Base-by-base conservation (phyloP, 2,113 vertebrate genomes). In the Uria lomvia region DNA sequence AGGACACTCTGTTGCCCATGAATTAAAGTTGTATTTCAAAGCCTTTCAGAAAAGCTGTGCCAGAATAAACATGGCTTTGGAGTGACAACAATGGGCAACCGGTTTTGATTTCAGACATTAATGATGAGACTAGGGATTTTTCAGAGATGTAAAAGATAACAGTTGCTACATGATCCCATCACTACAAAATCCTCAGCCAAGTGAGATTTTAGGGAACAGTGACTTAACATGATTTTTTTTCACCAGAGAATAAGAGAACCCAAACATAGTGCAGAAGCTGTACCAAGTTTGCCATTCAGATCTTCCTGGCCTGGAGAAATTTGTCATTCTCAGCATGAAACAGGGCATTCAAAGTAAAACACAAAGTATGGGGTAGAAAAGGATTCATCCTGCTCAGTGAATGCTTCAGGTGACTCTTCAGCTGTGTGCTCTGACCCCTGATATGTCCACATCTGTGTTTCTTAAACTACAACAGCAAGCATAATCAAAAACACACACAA, bases 11-110 rank as follows among this genome's bases (percentile, higher is more conserved):
- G 34, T 11, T 76, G 81, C 22, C 66, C 4, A 1, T 78, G 42
- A 90, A 73, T 55, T 94, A 62, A 95, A 93, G 60, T n/a, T 71
- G 65, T 55, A 91, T 81, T 92, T 94, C 78, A 88, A 26, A 88
- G 49, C 7, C 40, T 82, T 58, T 76, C 60, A 81, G 62, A 92
- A 83, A 7, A 58, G 22, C 53, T 42, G 30, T 65, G 53, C 55
- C 77, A 79, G 53, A 90, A 91, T 53, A 93, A 73, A 65, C 49
- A 55, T 6, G 15, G 71, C 38, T 95, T 88, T 86, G 53, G 45
- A 87, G 59, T 76, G 40, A 76, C 70, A 81, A 80, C 17, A 87
- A 38, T 12, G 22, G 45, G 58, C 59, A 89, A 84, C 14, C 4
- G 21, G 60, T 75, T 94, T 88, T 82, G 27, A 91, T 94, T 94